A percentile compares a stretch with the other conserved stretches of the same genome.
Evolutionary conservation across 2,888 invertebrate species (phyloP).

Genomic region (Rosalia funebris): DNA sequence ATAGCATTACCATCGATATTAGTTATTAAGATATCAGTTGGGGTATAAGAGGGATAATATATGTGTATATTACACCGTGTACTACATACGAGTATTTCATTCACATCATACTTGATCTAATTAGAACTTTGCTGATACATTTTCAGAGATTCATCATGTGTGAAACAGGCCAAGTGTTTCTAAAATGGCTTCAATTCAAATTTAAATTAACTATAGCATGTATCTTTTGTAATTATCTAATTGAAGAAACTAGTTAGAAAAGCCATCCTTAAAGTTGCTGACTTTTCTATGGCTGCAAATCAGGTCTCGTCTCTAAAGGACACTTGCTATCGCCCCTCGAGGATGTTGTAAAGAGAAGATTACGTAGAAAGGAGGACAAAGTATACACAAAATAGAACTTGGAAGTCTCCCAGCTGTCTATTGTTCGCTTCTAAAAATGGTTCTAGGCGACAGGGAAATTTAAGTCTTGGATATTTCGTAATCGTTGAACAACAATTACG

Average conservation of each 20-base stretch:
- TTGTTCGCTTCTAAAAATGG: conserved; percentile 3
- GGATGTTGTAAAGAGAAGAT: conserved; percentile 1
- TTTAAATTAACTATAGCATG: no score
- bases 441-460: not conserved
- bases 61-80: no score
- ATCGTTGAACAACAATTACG: not conserved
- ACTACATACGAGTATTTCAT: no score
- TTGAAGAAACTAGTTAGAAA: conserved; percentile 4
- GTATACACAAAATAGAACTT: not conserved
- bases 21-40: no score
- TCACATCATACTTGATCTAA: no score
- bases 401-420: conserved; percentile 1
- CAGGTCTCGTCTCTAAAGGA: conserved; percentile 1
- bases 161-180: no score
- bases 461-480: not conserved
- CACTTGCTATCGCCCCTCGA: not conserved
- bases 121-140: no score
- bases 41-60: no score
- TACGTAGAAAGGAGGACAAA: not conserved
- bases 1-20: no score
- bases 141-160: no score
- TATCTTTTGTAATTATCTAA: not conserved
- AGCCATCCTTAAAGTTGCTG: not conserved
- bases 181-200: no score
- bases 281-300: conserved; percentile 4